A percentile compares a stretch with the other conserved stretches of the same genome.
Evolutionary conservation across 1,140 invertebrate genomes (phyloP).

Genomic region (Ridgeia piscesae): DNA sequence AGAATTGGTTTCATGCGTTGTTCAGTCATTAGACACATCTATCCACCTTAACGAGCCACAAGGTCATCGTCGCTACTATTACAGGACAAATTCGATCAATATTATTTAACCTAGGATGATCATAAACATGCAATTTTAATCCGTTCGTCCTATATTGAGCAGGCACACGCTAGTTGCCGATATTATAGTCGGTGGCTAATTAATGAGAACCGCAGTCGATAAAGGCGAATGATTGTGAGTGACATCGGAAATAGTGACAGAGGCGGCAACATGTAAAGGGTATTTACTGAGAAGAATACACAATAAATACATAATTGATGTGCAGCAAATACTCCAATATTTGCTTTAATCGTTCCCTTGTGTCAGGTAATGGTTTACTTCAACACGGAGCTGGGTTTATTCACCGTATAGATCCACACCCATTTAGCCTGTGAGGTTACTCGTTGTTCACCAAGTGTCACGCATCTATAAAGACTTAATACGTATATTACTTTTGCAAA

Average conservation of each 20-base stretch:
- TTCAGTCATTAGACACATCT: background rate
- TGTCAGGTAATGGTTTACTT: no score
- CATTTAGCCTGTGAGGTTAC: no score
- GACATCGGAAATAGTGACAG: background rate
- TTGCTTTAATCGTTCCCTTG: no score
- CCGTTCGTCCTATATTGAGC: background rate
- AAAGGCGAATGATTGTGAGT: background rate
- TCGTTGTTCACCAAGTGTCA: no score
- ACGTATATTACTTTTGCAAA: no score
- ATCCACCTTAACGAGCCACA: background rate
- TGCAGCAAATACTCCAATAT: no score
- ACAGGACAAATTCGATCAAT: background rate
- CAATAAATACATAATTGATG: no score
- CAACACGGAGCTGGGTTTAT: no score
- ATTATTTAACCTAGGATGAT: background rate
- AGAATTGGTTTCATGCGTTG: background rate
- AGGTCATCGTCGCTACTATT: background rate
- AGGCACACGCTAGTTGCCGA: background rate
- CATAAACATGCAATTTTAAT: conserved; percentile 1
- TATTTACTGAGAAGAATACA: no score
- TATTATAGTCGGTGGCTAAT: background rate
- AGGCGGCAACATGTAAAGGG: no score
- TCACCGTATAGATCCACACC: no score
- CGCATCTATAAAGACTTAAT: no score
- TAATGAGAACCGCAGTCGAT: background rate